Evolutionary conservation across 64 coral and sea anemone genomes (phyloP).

Genomic region (Platygyra sinensis): DNA sequence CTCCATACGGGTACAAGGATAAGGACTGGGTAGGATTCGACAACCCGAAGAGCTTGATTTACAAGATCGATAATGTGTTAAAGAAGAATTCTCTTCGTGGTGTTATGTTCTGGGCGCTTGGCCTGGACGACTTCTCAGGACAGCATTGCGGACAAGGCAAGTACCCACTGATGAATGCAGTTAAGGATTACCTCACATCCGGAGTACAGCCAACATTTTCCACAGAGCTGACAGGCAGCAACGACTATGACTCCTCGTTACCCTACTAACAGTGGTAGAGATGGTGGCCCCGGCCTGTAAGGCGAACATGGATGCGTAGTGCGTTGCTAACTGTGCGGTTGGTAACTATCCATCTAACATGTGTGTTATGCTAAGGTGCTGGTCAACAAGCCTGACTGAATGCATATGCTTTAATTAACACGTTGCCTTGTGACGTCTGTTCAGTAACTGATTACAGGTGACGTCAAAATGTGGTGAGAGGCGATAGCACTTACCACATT

Average conservation of each 20-base stretch:
- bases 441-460: too few relatives aligned
- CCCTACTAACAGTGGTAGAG: too few relatives aligned
- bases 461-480: too few relatives aligned
- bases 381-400: too few relatives aligned
- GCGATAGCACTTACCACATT: neutral
- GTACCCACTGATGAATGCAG: slow-evolving; percentile 78
- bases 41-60: slow-evolving; percentile 50
- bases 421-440: too few relatives aligned
- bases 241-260: too few relatives aligned
- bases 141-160: slow-evolving; percentile 68
- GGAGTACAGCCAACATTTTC: slow-evolving; percentile 43
- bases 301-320: too few relatives aligned
- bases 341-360: too few relatives aligned
- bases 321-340: too few relatives aligned
- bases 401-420: too few relatives aligned
- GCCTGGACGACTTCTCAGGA: slow-evolving; percentile 70
- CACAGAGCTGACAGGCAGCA: neutral
- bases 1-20: slow-evolving; percentile 63
- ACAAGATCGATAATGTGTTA: slow-evolving; percentile 62
- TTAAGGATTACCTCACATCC: slow-evolving; percentile 42
- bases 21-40: slow-evolving; percentile 68
- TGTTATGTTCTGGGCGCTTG: slow-evolving; percentile 75
- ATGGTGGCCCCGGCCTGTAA: too few relatives aligned
- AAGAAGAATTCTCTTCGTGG: slow-evolving; percentile 59
- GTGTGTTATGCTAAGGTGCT: too few relatives aligned